phyloP scores from a whole-genome alignment of 2,888 invertebrate species.

The Caenorhabditis sp. region DNA sequence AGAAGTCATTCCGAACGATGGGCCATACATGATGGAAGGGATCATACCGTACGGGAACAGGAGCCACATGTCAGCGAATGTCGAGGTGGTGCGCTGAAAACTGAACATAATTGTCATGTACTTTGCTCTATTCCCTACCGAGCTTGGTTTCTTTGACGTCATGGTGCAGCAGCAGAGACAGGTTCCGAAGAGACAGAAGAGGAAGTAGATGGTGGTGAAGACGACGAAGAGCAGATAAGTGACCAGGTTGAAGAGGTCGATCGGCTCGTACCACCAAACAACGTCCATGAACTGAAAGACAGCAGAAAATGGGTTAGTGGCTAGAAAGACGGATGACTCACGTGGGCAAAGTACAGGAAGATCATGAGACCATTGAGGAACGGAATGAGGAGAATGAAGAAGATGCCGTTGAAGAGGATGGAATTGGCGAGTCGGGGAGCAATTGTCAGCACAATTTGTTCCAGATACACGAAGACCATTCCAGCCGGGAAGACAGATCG shows the following conservation, averaged over 20 bases:
- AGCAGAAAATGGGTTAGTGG: background rate
- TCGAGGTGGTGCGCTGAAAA: conserved; percentile 60
- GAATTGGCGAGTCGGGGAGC: conserved; percentile 64
- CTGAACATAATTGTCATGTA: background rate
- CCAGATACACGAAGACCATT: conserved; percentile 70
- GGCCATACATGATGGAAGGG: conserved; percentile 69
- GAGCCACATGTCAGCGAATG: conserved; percentile 72
- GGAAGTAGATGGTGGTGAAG: conserved; percentile 68
- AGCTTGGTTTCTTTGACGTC: conserved; percentile 44
- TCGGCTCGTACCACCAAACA: conserved; percentile 70
- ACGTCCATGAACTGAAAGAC: conserved; percentile 65
- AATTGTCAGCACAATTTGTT: conserved; percentile 65
- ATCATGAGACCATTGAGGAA: conserved; percentile 66
- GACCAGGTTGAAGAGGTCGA: conserved; percentile 68
- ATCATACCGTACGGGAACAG: conserved; percentile 67
- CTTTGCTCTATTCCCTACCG: conserved; percentile 19
- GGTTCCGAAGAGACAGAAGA: conserved; percentile 71
- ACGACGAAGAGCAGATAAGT: conserved; percentile 65
- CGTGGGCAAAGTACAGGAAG: conserved; percentile 66
- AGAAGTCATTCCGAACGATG: conserved; percentile 68
- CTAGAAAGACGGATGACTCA: conserved; percentile 9
- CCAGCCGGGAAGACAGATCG: conserved; percentile 72
- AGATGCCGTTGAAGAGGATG: conserved; percentile 66
- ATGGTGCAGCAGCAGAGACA: conserved; percentile 66
- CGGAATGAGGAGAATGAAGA: conserved; percentile 63